Conservation (phyloP, 2,113 vertebrate species). For the Hemichromis elongatus region DNA sequence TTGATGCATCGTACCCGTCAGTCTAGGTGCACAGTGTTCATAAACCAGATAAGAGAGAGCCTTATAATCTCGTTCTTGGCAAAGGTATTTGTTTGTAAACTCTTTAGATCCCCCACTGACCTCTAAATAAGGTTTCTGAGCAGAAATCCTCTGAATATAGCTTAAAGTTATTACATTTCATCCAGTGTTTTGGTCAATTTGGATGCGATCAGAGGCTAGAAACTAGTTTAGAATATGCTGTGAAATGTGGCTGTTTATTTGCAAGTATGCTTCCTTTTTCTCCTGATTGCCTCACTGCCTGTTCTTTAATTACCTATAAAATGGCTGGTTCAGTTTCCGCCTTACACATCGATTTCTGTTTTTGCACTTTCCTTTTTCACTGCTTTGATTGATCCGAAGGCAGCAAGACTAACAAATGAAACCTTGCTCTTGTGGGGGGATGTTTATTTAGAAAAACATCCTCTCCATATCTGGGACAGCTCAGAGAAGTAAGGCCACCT, state of each 20-base stretch:
- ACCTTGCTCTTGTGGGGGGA: slow-evolving; percentile 17
- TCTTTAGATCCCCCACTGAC: neutral
- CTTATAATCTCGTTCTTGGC: slow-evolving; percentile 39
- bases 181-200: neutral
- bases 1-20: slow-evolving; percentile 38
- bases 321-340: slow-evolving; percentile 23
- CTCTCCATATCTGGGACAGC: slow-evolving; percentile 6
- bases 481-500: neutral
- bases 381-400: slow-evolving; percentile 52
- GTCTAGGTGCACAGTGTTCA: slow-evolving; percentile 54
- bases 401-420: slow-evolving; percentile 58
- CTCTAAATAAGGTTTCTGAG: neutral
- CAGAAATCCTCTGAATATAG: neutral
- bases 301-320: slow-evolving; percentile 53
- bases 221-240: neutral
- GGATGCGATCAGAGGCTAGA: neutral
- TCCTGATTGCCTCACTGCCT: neutral
- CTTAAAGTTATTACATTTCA: neutral
- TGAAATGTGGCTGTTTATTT: neutral
- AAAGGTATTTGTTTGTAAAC: neutral
- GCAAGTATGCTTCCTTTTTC: neutral
- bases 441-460: slow-evolving; percentile 51
- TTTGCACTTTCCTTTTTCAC: slow-evolving; percentile 26
- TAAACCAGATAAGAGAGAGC: slow-evolving; percentile 52
- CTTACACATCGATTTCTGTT: slow-evolving; percentile 53